Conservation (phyloP, 2,888 invertebrate genomes). For the Ariolimax columbianus region DNA sequence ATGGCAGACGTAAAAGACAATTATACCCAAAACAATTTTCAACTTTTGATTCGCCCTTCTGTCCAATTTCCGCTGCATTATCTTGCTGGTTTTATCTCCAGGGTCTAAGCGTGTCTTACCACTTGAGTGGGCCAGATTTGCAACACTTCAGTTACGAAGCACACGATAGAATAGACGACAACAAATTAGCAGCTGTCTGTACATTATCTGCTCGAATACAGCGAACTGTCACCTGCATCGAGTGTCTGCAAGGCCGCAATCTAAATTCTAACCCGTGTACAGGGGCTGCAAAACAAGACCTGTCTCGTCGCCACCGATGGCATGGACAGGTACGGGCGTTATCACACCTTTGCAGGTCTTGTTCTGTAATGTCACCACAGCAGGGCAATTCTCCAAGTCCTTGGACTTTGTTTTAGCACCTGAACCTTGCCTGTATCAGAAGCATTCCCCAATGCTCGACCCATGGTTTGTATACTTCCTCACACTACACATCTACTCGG, state of each 20-base stretch:
- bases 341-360: constrained; percentile 25
- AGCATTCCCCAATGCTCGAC: neutral
- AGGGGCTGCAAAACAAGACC: neutral
- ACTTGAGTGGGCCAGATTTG: neutral
- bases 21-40: too few relatives aligned
- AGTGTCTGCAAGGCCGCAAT: neutral
- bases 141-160: neutral
- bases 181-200: constrained; percentile 29
- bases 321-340: neutral
- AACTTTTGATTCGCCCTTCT: too few relatives aligned
- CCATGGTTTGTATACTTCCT: neutral
- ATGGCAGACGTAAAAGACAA: too few relatives aligned
- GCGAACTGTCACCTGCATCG: neutral
- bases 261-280: neutral
- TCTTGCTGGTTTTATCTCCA: too few relatives aligned
- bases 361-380: constrained; percentile 10
- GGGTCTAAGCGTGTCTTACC: neutral
- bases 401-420: constrained; percentile 25
- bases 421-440: neutral
- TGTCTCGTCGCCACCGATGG: neutral
- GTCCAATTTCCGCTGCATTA: too few relatives aligned
- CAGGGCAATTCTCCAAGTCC: neutral
- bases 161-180: neutral
- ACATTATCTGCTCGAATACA: neutral
- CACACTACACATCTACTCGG: constrained; percentile 5